Evolutionary conservation across 2,797 vertebrate species (phyloP), one percentile per base, ranked within the genome.

Genomic region (Poecilia picta): DNA sequence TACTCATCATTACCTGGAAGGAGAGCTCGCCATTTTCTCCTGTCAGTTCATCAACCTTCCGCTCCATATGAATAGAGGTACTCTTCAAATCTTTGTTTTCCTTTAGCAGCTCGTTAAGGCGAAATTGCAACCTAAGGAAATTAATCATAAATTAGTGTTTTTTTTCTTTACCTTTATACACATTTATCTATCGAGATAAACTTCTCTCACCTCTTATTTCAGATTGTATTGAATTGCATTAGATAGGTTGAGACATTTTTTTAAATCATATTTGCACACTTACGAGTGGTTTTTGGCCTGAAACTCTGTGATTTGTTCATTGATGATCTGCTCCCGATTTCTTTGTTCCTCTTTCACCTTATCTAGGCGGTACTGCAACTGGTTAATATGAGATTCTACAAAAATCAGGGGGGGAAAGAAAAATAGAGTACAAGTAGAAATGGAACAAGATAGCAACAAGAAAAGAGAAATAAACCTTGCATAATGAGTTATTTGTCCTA

Each of bases 1-100:
- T 33, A 20, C 33, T 23, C 4, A 18, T 15, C n/a, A 5, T 53
- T 92, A 98, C 98, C 96, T 97, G 96, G 81, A 95, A 97, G 3
- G 97, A 96, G 2, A 99, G 97, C 0, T 94, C 93, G 1, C 97
- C 97, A 1, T 98, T 99, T 89, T 99, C 98, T 23, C 98, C 98
- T 0, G 95, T 92, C 20, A 99, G 95, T 68, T 97, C 94, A 80
- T 92, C 97, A 57, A 98, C 95, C 82, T 97, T 97, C 43, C 95
- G 95, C 75, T 99, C 98, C 96, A 97, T 97, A 76, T 97, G 96
- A 33, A 90, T 89, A 31, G 96, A 96, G 75, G 96, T 96, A 0
- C 93, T 96, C 89, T 96, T 98, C 55, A 97, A 90, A 74, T 98
- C 97, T 86, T 98, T 97, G 80, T 97, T 97, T 82, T 98, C 94